Evolutionary conservation across 2,888 invertebrate genomes (phyloP).

Genomic region (Lasioglossum villosulum): DNA sequence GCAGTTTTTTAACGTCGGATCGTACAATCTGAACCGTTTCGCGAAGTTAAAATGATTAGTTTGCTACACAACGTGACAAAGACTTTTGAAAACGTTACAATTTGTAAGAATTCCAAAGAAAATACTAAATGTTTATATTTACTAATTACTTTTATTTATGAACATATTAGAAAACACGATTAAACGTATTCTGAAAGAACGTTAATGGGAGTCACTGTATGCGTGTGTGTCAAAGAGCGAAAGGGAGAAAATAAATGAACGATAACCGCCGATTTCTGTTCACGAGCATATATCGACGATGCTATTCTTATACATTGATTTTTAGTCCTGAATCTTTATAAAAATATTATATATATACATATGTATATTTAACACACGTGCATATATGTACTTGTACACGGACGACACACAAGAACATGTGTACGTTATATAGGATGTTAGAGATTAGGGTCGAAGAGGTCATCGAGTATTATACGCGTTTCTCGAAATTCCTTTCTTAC

Average conservation of each 20-base stretch:
- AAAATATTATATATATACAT: conserved; percentile 40
- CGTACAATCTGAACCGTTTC: no score
- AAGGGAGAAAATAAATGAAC: neutral
- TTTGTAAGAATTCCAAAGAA: no score
- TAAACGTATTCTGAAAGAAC: no score
- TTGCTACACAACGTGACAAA: no score
- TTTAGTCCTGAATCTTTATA: conserved; percentile 58
- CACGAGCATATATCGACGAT: conserved; percentile 50
- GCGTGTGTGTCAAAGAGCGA: neutral
- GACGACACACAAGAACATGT: conserved; percentile 13
- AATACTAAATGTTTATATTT: no score
- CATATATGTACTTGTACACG: conserved; percentile 21
- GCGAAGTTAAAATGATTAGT: no score
- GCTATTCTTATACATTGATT: conserved; percentile 63
- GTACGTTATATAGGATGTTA: conserved; percentile 39
- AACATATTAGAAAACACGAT: no score
- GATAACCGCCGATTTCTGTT: conserved; percentile 44
- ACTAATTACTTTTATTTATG: no score
- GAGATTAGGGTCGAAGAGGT: conserved; percentile 31
- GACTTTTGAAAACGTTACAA: no score
- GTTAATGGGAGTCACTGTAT: neutral
- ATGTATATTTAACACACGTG: conserved; percentile 20
- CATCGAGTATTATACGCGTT: conserved; percentile 41
- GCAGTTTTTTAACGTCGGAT: no score
- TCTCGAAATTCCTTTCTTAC: conserved; percentile 25